These are phyloP conservation scores for Chrysomela aeneicollis DNA, from an alignment of 2,888 invertebrate species.

Conservation along the genomic window DNA sequence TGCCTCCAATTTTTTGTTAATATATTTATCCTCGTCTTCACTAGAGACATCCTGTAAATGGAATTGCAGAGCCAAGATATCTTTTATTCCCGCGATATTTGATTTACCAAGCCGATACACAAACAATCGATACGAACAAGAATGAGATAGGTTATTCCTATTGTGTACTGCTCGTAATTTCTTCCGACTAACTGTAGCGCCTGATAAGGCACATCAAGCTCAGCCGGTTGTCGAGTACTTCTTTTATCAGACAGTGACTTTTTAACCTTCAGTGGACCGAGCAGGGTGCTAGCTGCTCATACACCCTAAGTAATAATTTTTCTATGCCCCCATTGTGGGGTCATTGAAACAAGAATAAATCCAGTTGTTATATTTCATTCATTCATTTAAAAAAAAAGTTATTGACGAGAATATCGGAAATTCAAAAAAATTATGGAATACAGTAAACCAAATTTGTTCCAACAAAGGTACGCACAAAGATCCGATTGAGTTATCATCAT, in stretches of 20 bases:
- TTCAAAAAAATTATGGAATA: too few relatives aligned
- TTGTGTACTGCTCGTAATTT: slow-evolving; percentile 52
- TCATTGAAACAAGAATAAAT: too few relatives aligned
- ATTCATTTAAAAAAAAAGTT: too few relatives aligned
- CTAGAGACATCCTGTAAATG: slow-evolving; percentile 15
- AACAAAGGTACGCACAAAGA: too few relatives aligned
- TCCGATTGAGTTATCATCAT: too few relatives aligned
- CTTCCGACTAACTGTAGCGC: slow-evolving; percentile 58
- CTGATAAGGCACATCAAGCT: slow-evolving; percentile 56
- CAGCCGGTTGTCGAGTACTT: slow-evolving; percentile 56
- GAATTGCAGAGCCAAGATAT: slow-evolving; percentile 30
- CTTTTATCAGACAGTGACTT: slow-evolving; percentile 45
- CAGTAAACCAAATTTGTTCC: too few relatives aligned
- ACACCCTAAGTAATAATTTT: slow-evolving; percentile 1
- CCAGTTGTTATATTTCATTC: too few relatives aligned
- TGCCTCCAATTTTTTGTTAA: too few relatives aligned
- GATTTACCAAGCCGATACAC: slow-evolving; percentile 40
- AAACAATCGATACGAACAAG: slow-evolving; percentile 46
- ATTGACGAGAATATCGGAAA: too few relatives aligned
- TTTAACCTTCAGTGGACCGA: slow-evolving; percentile 16
- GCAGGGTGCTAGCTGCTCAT: neutral
- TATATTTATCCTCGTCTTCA: too few relatives aligned
- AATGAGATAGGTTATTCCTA: slow-evolving; percentile 49
- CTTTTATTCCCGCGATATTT: slow-evolving; percentile 37
- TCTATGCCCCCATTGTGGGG: too few relatives aligned